Base-by-base conservation (phyloP, 2,888 invertebrate genomes). In the Pelosia muscerda region DNA sequence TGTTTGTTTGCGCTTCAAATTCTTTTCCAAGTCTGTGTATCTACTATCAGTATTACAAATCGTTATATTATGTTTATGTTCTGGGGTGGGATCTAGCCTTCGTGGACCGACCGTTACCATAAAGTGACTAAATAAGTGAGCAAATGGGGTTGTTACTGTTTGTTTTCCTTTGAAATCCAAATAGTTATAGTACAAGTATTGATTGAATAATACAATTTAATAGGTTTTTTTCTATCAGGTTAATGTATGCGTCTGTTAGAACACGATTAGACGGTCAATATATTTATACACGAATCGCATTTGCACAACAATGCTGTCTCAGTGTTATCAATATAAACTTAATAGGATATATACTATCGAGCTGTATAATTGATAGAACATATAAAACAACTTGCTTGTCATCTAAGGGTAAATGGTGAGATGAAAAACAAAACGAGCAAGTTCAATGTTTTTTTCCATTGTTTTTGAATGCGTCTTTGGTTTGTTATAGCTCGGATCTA, bases 81-180 rank as follows among this genome's bases (percentile, higher is more conserved):
- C 13, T 25, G 23, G 54, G 54, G 54, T 49, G 49, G 49, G 49
- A 49, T 49, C n/a, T n/a, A 49, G n/a, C 49, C 49, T n/a, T 49
- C 49, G 49, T 49, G 49, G n/a, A 49, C 49, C 49, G n/a, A 49
- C 49, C 49, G 49, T 49, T n/a, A n/a, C 49, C 8, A 49, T 49
- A 49, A 49, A 49, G 49, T n/a, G 49, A 49, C 49, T 49, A 49
- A 49, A 49, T 49, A 49, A 49, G 49, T 49, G 49, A n/a, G 49
- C 8, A 8, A 49, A 49, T 49, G 9, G 49, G n/a, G n/a, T n/a
- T 8, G 49, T 55, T 15, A 8, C 54, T 23, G 54, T 55, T 23
- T 8, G n/a, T 49, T 49, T 42, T 49, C 8, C 49, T n/a, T 49
- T 42, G 42, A 49, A n/a, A 49, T 49, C n/a, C n/a, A 49, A 49